Evolutionary conservation across 1,140 invertebrate genomes (phyloP), one percentile per base, ranked within the genome.

Genomic region (Drosophila mauritiana): DNA sequence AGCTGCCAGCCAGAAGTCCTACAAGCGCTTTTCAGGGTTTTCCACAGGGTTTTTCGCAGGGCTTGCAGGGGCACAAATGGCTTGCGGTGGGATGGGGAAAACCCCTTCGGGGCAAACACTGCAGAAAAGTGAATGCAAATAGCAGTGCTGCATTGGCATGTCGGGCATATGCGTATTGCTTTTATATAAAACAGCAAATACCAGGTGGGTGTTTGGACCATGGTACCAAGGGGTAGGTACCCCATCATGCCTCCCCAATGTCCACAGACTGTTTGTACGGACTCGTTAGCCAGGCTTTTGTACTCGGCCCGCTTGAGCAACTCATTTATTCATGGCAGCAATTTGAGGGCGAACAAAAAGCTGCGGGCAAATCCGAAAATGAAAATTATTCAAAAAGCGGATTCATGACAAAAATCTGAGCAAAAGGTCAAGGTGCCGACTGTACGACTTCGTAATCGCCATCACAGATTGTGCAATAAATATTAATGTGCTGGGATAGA

Each of bases 181-280:
- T 86, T 86, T 79, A 88, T 79, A 88, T 83, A 84, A 73, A 80
- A 77, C 73, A 76, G 80, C 67, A 84, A 84, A 84, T 77, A 88
- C 63, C 67, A 59, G 74, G 51, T 40, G 49, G 37, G 31, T 31
- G 11, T 15, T 17, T 45, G 17, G 42, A 5, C 31, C 36, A 10
- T 39, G 34, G 34, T 2, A 34, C 6, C 34, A 34, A 1, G 11
- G 37, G 4, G 2, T 39, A 15, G 4, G 2, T 39, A 15, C 55
- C 12, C 11, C 49, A 53, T 27, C 27, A 15, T n/a, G 10, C 22
- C 27, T 7, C 7, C 11, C 13, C 5, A 27, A 49, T 15, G 40
- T 42, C 27, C 52, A 27, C 58, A 55, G 72, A 74, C 64, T 74
- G 72, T 74, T 74, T 74, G 58, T 53, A 68, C 55, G 73, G 48